Conservation (phyloP, 2,888 invertebrate species). For the Cheilosia urbana region DNA sequence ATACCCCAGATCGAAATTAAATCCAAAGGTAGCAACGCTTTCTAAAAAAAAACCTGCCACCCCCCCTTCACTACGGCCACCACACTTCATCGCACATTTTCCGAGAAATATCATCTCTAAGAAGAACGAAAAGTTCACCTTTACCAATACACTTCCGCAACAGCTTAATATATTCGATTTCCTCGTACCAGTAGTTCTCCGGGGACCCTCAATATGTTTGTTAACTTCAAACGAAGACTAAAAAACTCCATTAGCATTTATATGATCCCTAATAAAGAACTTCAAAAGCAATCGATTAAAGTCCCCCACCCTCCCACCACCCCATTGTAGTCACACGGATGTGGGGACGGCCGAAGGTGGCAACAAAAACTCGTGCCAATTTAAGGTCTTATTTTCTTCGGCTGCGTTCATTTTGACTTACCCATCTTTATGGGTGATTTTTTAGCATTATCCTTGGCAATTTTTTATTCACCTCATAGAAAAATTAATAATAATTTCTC, state of each 20-base stretch:
- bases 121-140: background rate
- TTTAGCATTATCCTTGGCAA: constrained; percentile 52
- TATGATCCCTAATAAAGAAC: constrained; percentile 18
- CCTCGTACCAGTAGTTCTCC: background rate
- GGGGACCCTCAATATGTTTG: constrained; percentile 1
- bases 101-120: background rate
- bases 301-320: background rate
- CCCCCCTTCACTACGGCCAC: background rate
- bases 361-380: constrained; percentile 40
- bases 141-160: background rate
- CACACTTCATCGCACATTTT: background rate
- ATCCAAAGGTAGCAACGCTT: background rate
- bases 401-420: constrained; percentile 17
- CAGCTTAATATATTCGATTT: constrained; percentile 8
- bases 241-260: constrained; percentile 60
- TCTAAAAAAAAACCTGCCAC: background rate
- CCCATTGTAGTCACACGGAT: background rate
- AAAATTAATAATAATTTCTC: constrained; percentile 35
- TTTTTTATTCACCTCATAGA: constrained; percentile 1
- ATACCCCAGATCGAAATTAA: background rate
- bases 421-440: constrained; percentile 46
- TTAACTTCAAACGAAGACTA: constrained; percentile 36
- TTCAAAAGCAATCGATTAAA: constrained; percentile 62
- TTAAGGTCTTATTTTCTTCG: constrained; percentile 31
- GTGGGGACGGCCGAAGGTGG: background rate